Evolutionary conservation across 2,797 vertebrate genomes (phyloP).

Genomic region (Sebastes vulpes): DNA sequence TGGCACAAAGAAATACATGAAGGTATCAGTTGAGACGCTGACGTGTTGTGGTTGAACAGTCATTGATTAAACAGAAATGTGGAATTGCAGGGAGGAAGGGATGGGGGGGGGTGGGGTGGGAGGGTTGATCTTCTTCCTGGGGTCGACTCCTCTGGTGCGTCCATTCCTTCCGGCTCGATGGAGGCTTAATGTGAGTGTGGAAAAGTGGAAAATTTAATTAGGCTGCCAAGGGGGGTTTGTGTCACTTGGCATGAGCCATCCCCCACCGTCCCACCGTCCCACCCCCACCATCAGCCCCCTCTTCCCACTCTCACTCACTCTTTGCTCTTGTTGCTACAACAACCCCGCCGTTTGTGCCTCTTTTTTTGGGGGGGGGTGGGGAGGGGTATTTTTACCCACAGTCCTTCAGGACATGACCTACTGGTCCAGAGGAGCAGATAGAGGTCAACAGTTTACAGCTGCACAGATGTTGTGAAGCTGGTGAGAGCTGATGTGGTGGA

Average conservation of each 20-base stretch:
- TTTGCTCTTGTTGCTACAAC: slow-evolving; percentile 41
- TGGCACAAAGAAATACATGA: not conserved
- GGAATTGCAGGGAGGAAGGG: not conserved
- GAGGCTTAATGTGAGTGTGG: slow-evolving; percentile 86
- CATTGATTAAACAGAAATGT: slow-evolving; percentile 11
- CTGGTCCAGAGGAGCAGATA: slow-evolving; percentile 41
- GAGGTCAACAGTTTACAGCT: slow-evolving; percentile 65
- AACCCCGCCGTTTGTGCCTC: not conserved
- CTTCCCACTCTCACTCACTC: slow-evolving; percentile 1
- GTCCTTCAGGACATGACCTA: slow-evolving; percentile 56
- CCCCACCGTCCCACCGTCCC: slow-evolving; percentile 32
- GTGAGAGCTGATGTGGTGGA: slow-evolving; percentile 21
- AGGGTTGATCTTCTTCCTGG: slow-evolving; percentile 63
- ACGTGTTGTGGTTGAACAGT: not conserved
- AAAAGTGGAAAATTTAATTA: slow-evolving; percentile 91
- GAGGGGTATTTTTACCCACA: slow-evolving; percentile 13
- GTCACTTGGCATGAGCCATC: slow-evolving; percentile 81
- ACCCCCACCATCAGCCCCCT: slow-evolving; percentile 24
- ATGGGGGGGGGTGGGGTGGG: rapidly evolving
- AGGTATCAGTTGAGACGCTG: not conserved
- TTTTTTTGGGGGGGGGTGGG: not conserved
- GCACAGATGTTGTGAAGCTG: slow-evolving; percentile 25
- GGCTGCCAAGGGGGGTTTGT: slow-evolving; percentile 87
- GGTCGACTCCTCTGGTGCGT: slow-evolving; percentile 78
- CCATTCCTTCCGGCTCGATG: slow-evolving; percentile 82